Conservation (phyloP, 30 jellyfish, hydroid and myxozoan genomes). For the Aurelia coerulea region DNA sequence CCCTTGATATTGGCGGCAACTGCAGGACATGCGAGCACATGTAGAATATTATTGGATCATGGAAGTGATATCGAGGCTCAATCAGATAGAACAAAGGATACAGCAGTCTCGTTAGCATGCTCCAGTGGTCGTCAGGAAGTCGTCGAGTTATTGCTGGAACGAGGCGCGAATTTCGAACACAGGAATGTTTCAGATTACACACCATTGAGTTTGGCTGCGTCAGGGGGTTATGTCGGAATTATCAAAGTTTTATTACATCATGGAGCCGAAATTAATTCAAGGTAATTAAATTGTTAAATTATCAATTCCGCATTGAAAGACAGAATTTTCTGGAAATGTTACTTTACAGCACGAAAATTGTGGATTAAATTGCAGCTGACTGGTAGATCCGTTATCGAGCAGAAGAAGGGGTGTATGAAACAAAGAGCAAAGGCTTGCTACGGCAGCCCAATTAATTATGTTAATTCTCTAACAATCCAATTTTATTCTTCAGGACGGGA, state of each 20-base stretch:
- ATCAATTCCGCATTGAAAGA: background rate
- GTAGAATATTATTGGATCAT: constrained; percentile 87
- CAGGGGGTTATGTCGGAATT: constrained; percentile 98
- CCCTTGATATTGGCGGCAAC: constrained; percentile 98
- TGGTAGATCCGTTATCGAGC: too few relatives aligned
- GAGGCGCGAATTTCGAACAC: constrained; percentile 92
- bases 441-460: too few relatives aligned
- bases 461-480: too few relatives aligned
- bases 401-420: too few relatives aligned
- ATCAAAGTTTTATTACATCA: constrained; percentile 91
- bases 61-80: constrained; percentile 98
- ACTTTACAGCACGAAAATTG: background rate
- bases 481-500: constrained; percentile 76
- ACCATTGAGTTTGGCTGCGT: constrained; percentile 98
- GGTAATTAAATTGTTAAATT: constrained; percentile 33
- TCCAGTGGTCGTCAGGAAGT: constrained; percentile 99
- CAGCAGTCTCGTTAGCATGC: constrained; percentile 98
- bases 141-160: constrained; percentile 85
- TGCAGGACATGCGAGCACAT: constrained; percentile 98
- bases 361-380: too few relatives aligned
- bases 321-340: background rate
- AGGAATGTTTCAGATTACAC: constrained; percentile 98
- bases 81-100: constrained; percentile 98
- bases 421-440: too few relatives aligned
- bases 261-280: constrained; percentile 98